Evolutionary conservation across 2,797 vertebrate species (phyloP).

Genomic region (Acipenser ruthenus): DNA sequence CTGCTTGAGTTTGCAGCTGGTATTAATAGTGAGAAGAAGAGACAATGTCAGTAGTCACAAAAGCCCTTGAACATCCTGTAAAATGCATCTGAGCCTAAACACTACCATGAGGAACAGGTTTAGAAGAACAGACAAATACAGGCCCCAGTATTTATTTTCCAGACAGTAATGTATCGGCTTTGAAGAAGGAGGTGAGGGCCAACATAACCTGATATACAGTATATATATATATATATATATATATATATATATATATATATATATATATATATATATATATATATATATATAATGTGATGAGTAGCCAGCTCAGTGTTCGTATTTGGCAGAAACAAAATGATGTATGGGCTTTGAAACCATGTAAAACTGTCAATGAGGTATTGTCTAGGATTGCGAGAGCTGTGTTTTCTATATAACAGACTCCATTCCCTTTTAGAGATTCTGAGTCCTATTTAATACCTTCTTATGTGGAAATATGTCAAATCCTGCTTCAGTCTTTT

Average conservation of each 20-base stretch:
- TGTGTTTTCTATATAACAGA: constrained; percentile 31
- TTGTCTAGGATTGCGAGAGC: constrained; percentile 33
- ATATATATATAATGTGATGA: constrained; percentile 21
- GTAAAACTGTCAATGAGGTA: constrained; percentile 36
- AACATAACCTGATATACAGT: constrained; percentile 24
- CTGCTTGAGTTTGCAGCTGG: too few relatives aligned
- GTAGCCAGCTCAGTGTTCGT: constrained; percentile 17
- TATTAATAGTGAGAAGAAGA: too few relatives aligned
- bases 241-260: constrained; percentile 3
- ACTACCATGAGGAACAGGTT: neutral
- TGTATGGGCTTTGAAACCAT: constrained; percentile 35
- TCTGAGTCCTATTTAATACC: constrained; percentile 44
- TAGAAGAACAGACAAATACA: neutral
- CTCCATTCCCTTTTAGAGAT: constrained; percentile 36
- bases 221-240: constrained; percentile 14
- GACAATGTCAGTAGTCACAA: too few relatives aligned
- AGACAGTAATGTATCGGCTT: neutral
- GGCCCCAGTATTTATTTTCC: constrained; percentile 4
- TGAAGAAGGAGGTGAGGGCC: constrained; percentile 16
- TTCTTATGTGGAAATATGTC: constrained; percentile 39
- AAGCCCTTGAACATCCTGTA: too few relatives aligned
- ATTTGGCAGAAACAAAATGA: constrained; percentile 26
- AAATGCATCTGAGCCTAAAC: neutral
- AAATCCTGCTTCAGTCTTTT: constrained; percentile 30
- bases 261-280: neutral